A percentile compares a stretch with the other conserved stretches of the same genome.
These are phyloP conservation scores for Galendromus occidentalis DNA, from an alignment of 1,140 invertebrate genomes.

Conservation along the genomic window DNA sequence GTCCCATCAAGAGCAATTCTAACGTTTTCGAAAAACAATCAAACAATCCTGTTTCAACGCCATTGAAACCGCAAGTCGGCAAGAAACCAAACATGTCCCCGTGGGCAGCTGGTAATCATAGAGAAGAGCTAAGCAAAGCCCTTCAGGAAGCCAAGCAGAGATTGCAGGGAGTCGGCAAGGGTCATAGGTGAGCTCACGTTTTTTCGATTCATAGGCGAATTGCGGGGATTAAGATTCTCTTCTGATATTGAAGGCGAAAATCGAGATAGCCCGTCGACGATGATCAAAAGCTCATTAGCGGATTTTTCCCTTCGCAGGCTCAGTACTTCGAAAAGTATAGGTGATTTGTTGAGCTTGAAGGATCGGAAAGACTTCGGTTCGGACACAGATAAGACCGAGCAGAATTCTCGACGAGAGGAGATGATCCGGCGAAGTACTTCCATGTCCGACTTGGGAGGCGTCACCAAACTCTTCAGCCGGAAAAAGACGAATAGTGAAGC, in stretches of 20 bases:
- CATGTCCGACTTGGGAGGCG: slow-evolving; percentile 8
- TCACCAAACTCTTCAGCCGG: slow-evolving; percentile 11
- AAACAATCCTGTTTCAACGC: slow-evolving; percentile 20
- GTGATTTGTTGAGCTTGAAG: slow-evolving; percentile 35
- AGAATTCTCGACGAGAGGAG: slow-evolving; percentile 24
- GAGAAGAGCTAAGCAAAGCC: slow-evolving; percentile 54
- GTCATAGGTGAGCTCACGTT: slow-evolving; percentile 9
- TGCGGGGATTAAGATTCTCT: too few relatives aligned
- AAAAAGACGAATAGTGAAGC: neutral
- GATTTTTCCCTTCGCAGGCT: slow-evolving; percentile 32
- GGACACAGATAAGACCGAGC: slow-evolving; percentile 33
- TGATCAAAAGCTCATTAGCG: neutral
- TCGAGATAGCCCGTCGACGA: neutral
- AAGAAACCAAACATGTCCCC: neutral
- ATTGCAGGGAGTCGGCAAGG: slow-evolving; percentile 55
- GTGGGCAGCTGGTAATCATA: slow-evolving; percentile 34
- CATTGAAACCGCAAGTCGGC: slow-evolving; percentile 19
- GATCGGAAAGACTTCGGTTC: slow-evolving; percentile 8
- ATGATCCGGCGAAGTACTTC: slow-evolving; percentile 23
- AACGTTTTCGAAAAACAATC: slow-evolving; percentile 33
- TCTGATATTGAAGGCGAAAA: neutral
- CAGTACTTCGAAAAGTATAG: slow-evolving; percentile 59
- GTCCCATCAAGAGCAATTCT: slow-evolving; percentile 18
- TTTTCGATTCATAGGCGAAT: too few relatives aligned
- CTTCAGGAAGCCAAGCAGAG: slow-evolving; percentile 58